phyloP scores from a whole-genome alignment of 2,113 vertebrate species.

The Thamnaconus septentrionalis region DNA sequence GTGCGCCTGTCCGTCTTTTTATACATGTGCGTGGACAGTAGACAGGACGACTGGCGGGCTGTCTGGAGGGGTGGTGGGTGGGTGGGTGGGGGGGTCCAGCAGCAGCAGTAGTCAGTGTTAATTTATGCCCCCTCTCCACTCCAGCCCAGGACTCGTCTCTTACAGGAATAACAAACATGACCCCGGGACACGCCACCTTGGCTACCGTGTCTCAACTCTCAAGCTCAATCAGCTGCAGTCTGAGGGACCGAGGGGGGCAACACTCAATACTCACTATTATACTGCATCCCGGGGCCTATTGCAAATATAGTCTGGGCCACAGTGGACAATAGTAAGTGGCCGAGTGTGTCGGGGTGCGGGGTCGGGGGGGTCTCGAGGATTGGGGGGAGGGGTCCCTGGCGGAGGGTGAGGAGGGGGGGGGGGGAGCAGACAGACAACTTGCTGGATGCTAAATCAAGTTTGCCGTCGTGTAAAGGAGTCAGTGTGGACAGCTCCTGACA shows the following conservation, averaged over 20 bases:
- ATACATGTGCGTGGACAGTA: slow-evolving; percentile 61
- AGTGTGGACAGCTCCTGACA: slow-evolving; percentile 66
- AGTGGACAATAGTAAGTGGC: slow-evolving; percentile 65
- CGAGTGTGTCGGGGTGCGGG: slow-evolving; percentile 34
- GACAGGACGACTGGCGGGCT: slow-evolving; percentile 55
- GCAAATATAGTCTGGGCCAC: slow-evolving; percentile 46
- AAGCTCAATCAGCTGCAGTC: slow-evolving; percentile 62
- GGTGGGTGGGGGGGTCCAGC: slow-evolving; percentile 6
- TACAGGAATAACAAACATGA: slow-evolving; percentile 79
- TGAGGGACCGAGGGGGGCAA: slow-evolving; percentile 43
- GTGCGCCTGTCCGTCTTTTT: slow-evolving; percentile 6
- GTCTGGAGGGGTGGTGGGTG: not conserved
- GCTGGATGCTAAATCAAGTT: slow-evolving; percentile 52
- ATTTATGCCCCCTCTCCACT: slow-evolving; percentile 75
- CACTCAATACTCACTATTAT: slow-evolving; percentile 73
- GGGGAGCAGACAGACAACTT: slow-evolving; percentile 39
- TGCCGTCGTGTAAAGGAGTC: slow-evolving; percentile 52
- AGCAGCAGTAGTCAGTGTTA: slow-evolving; percentile 67
- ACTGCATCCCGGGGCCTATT: slow-evolving; percentile 24
- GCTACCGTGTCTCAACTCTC: slow-evolving; percentile 74
- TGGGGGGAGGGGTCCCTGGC: too few species aligned
- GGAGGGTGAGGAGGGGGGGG: too few species aligned
- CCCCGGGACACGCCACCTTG: slow-evolving; percentile 69
- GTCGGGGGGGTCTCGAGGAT: too few species aligned
- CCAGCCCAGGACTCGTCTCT: slow-evolving; percentile 67